Evolutionary conservation across 2,113 vertebrate species (phyloP).

Genomic region (Erythrocercus mccallii): DNA sequence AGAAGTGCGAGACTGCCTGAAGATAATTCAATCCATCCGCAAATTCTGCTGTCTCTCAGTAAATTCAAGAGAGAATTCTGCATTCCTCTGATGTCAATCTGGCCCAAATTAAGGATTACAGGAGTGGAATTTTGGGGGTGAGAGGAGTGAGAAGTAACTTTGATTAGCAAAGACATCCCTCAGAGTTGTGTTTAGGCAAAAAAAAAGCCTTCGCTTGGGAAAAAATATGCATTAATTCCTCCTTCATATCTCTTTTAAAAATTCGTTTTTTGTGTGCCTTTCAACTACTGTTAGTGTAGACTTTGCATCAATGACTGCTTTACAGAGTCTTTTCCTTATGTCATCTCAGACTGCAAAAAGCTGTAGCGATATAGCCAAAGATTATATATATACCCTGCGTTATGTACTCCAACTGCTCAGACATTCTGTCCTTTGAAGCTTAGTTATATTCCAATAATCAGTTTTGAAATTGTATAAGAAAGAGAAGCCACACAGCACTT

Average conservation of each 20-base stretch:
- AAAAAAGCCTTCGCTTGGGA: background rate
- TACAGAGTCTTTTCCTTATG: background rate
- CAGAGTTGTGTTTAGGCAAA: background rate
- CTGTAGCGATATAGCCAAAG: background rate
- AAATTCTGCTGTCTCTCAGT: background rate
- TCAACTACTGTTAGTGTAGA: background rate
- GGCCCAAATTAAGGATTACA: constrained; percentile 1
- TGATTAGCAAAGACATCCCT: background rate
- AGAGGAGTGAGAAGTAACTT: background rate
- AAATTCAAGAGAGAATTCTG: background rate
- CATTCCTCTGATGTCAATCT: background rate
- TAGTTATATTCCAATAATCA: background rate
- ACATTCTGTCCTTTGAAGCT: background rate
- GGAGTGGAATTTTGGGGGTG: background rate
- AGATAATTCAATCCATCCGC: background rate
- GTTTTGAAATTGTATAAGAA: background rate
- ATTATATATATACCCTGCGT: background rate
- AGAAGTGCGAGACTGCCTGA: background rate
- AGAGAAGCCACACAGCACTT: background rate
- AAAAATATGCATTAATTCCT: background rate
- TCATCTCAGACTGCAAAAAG: background rate
- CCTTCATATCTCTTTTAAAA: background rate
- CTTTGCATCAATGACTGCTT: background rate
- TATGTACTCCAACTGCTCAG: background rate
- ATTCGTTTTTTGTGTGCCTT: background rate